These are phyloP conservation scores for Phasianus colchicus DNA, from an alignment of 2,113 vertebrate genomes.

Conservation along the genomic window DNA sequence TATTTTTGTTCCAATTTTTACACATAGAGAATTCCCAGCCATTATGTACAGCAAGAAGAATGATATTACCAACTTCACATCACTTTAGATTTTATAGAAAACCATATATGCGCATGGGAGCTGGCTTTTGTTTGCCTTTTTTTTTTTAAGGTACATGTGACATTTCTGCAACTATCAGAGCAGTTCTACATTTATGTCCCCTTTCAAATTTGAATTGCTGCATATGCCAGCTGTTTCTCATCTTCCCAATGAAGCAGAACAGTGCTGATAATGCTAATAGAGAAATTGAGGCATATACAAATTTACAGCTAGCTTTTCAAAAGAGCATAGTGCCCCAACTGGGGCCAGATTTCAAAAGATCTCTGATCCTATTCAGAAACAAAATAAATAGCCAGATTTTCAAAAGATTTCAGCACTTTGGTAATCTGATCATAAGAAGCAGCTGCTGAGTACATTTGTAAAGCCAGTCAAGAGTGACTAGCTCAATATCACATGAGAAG, in stretches of 20 bases:
- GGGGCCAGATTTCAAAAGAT: conserved; percentile 64
- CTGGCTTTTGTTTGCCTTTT: not conserved
- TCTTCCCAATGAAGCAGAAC: conserved; percentile 32
- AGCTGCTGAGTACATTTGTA: conserved; percentile 58
- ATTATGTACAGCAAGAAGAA: not conserved
- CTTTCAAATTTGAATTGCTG: conserved; percentile 36
- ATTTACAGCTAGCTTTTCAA: conserved; percentile 57
- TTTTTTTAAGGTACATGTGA: not conserved
- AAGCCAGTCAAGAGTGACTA: conserved; percentile 1
- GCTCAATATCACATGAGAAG: not conserved
- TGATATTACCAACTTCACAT: not conserved
- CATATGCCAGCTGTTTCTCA: conserved; percentile 1
- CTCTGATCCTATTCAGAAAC: conserved; percentile 61
- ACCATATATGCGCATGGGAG: not conserved
- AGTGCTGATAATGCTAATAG: conserved; percentile 53
- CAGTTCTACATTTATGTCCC: not conserved
- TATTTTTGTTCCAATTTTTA: not conserved
- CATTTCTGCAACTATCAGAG: not conserved
- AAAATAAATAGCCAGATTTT: conserved; percentile 68
- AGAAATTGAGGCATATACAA: conserved; percentile 53
- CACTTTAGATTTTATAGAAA: not conserved
- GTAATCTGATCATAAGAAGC: conserved; percentile 68
- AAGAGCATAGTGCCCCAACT: conserved; percentile 37
- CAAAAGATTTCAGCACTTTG: conserved; percentile 65
- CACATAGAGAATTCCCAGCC: not conserved